A percentile compares a stretch with the other conserved stretches of the same genome.
These are phyloP conservation scores for Camptogramma bilineatum DNA, from an alignment of 2,888 invertebrate genomes.

Conservation along the genomic window DNA sequence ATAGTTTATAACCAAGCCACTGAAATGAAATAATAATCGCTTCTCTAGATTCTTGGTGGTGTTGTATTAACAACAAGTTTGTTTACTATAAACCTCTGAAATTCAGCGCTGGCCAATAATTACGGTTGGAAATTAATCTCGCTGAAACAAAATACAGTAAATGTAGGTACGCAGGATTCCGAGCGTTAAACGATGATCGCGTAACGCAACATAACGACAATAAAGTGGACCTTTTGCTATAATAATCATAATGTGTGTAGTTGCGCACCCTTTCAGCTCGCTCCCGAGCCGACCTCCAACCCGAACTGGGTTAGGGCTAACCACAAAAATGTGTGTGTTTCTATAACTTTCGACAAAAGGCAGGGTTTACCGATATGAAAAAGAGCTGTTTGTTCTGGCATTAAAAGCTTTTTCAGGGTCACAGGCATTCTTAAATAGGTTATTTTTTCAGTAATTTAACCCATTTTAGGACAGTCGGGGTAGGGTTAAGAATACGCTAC, in stretches of 20 bases:
- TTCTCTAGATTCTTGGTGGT: too few species aligned
- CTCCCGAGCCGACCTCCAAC: slow-evolving; percentile 48
- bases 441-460: neutral
- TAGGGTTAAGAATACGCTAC: slow-evolving; percentile 15
- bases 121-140: slow-evolving; percentile 52
- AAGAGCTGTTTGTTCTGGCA: neutral
- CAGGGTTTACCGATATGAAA: neutral
- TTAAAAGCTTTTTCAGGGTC: neutral
- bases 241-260: slow-evolving; percentile 73
- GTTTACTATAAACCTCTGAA: neutral
- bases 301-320: slow-evolving; percentile 15
- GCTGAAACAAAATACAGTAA: slow-evolving; percentile 53
- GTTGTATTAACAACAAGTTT: too few species aligned
- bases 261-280: slow-evolving; percentile 66
- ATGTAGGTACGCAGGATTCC: slow-evolving; percentile 48
- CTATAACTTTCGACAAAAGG: slow-evolving; percentile 5
- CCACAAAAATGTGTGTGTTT: slow-evolving; percentile 9
- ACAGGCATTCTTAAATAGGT: neutral
- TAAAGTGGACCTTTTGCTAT: slow-evolving; percentile 75
- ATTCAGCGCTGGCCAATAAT: slow-evolving; percentile 33
- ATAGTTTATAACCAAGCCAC: too few species aligned
- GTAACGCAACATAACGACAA: slow-evolving; percentile 75
- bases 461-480: neutral
- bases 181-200: slow-evolving; percentile 70
- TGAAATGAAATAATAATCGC: too few species aligned